Percentiles rank a stretch among this genome's conserved stretches.
phyloP scores from a whole-genome alignment of 92 coral and sea anemone genomes.

The Nematostella vectensis region DNA sequence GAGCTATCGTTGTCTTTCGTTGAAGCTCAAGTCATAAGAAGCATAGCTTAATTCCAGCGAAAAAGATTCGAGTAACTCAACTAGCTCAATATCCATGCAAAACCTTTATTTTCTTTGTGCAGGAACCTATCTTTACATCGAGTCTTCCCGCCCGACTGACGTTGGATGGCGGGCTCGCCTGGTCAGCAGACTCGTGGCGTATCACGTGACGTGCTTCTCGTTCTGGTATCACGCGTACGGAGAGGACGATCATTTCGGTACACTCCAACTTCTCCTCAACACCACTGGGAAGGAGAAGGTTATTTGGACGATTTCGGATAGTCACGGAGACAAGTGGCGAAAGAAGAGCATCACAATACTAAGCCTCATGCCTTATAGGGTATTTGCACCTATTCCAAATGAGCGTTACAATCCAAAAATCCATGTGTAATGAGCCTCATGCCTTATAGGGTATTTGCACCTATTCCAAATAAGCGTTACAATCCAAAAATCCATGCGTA shows the following conservation, averaged over 20 bases:
- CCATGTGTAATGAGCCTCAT: too few species aligned
- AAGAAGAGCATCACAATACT: constrained; percentile 37
- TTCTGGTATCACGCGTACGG: constrained; percentile 90
- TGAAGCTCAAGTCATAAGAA: too few species aligned
- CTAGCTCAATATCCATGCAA: too few species aligned
- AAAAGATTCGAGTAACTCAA: too few species aligned
- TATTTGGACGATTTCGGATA: constrained; percentile 46
- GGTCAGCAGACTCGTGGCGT: constrained; percentile 54
- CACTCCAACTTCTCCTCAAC: constrained; percentile 41
- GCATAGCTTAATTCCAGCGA: too few species aligned
- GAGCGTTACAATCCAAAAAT: too few species aligned
- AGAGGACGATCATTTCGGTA: constrained; percentile 51
- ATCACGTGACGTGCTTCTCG: constrained; percentile 66
- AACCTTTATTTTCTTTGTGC: too few species aligned
- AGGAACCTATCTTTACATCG: constrained; percentile 79
- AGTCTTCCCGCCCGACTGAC: constrained; percentile 67
- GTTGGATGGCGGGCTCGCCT: constrained; percentile 68
- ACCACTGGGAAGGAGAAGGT: constrained; percentile 40
- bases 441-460: too few species aligned
- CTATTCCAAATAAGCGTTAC: too few species aligned
- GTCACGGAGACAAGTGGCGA: constrained; percentile 63
- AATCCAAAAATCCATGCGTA: too few species aligned
- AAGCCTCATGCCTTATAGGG: constrained; percentile 60
- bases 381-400: too few species aligned
- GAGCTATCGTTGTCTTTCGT: too few species aligned